These are phyloP conservation scores for Hapalemur alaotrensis DNA, from an alignment of 2,797 vertebrate genomes.

Conservation along the genomic window DNA sequence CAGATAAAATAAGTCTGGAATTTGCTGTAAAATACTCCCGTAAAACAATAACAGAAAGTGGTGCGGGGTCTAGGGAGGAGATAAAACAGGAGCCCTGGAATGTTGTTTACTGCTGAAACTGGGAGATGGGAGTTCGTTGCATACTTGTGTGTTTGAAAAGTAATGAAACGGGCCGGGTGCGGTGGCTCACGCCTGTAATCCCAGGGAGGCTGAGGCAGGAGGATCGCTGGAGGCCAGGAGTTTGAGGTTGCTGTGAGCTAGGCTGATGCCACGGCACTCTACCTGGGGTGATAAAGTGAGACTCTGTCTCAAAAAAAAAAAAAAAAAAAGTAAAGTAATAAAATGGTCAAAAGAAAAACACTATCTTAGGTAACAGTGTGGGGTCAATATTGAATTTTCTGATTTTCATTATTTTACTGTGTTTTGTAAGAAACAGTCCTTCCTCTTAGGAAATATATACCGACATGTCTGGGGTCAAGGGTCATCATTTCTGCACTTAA, in stretches of 20 bases:
- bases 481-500: neutral
- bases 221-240: too few species aligned
- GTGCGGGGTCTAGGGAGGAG: fast-evolving
- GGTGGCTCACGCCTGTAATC: neutral
- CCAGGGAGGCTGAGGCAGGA: too few species aligned
- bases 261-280: neutral
- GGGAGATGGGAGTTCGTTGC: neutral
- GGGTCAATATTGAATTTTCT: fast-evolving
- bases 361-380: neutral
- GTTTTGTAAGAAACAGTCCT: neutral
- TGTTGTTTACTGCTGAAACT: neutral
- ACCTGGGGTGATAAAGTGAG: neutral
- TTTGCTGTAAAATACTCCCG: neutral
- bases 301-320: neutral
- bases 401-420: fast-evolving
- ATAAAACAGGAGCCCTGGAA: fast-evolving
- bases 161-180: fast-evolving
- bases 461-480: neutral
- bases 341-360: neutral
- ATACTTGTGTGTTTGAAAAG: neutral
- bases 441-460: neutral
- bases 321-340: neutral
- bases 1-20: neutral
- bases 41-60: neutral
- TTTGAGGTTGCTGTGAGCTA: neutral